Evolutionary conservation across 2,113 vertebrate species (phyloP).

Genomic region (Tonatia bakeri): DNA sequence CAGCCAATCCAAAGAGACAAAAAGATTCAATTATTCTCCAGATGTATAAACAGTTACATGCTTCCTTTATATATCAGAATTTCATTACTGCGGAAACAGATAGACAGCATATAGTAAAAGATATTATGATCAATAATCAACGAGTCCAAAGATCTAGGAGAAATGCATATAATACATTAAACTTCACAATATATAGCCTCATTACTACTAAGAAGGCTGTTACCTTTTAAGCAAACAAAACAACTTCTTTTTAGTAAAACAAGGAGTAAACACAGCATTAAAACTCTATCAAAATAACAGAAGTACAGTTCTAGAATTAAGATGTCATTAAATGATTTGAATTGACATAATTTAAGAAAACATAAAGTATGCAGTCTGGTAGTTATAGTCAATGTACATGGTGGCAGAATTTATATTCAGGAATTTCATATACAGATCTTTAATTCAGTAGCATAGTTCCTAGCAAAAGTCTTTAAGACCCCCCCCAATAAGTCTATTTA

Average conservation of each 20-base stretch:
- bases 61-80: slow-evolving; percentile 65
- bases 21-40: slow-evolving; percentile 69
- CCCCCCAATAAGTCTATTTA: neutral
- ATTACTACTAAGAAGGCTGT: slow-evolving; percentile 56
- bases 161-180: slow-evolving; percentile 51
- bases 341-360: slow-evolving; percentile 45
- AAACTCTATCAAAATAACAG: slow-evolving; percentile 18
- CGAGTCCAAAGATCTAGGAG: slow-evolving; percentile 12
- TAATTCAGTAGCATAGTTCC: neutral
- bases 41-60: slow-evolving; percentile 41
- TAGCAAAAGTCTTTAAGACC: neutral
- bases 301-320: slow-evolving; percentile 28
- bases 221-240: slow-evolving; percentile 44
- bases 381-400: neutral
- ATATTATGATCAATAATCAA: slow-evolving; percentile 68
- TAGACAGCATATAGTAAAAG: slow-evolving; percentile 56
- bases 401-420: slow-evolving; percentile 9
- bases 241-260: slow-evolving; percentile 32
- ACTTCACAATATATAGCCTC: slow-evolving; percentile 54
- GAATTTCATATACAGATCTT: slow-evolving; percentile 9
- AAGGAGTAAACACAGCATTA: slow-evolving; percentile 17
- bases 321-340: slow-evolving; percentile 4
- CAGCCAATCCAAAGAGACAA: slow-evolving; percentile 55
- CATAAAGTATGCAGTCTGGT: neutral
- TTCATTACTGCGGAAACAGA: slow-evolving; percentile 61